Percentiles rank a stretch among this genome's conserved stretches.
These are phyloP conservation scores for Phoeniculus purpureus DNA, from an alignment of 2,797 vertebrate genomes.

Conservation along the genomic window DNA sequence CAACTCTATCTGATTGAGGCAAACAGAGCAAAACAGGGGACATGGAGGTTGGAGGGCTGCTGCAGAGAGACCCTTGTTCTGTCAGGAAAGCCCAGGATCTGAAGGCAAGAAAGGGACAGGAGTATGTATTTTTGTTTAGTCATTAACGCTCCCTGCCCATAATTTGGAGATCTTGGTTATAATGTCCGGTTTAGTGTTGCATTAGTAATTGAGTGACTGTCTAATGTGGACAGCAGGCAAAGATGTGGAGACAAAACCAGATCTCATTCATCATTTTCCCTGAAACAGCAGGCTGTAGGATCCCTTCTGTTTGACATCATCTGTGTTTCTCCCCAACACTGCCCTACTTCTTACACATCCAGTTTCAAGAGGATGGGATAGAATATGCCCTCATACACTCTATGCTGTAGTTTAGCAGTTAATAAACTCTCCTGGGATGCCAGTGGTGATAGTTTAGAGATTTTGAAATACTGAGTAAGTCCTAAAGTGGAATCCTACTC, in stretches of 20 bases:
- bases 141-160: neutral
- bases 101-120: neutral
- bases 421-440: neutral
- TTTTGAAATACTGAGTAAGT: constrained; percentile 1
- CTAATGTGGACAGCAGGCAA: neutral
- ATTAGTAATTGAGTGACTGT: neutral
- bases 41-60: rapidly evolving
- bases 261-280: neutral
- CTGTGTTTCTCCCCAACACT: neutral
- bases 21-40: neutral
- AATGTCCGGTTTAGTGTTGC: neutral
- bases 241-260: neutral
- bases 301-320: neutral
- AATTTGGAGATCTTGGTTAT: neutral
- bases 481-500: neutral
- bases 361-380: neutral
- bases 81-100: neutral
- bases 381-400: neutral
- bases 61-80: neutral
- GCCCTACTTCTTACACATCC: neutral
- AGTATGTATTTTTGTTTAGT: neutral
- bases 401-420: neutral
- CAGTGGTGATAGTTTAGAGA: neutral
- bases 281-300: rapidly evolving
- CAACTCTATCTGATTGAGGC: neutral